These are phyloP conservation scores for Antennarius striatus DNA, from an alignment of 2,113 vertebrate species.

Conservation along the genomic window DNA sequence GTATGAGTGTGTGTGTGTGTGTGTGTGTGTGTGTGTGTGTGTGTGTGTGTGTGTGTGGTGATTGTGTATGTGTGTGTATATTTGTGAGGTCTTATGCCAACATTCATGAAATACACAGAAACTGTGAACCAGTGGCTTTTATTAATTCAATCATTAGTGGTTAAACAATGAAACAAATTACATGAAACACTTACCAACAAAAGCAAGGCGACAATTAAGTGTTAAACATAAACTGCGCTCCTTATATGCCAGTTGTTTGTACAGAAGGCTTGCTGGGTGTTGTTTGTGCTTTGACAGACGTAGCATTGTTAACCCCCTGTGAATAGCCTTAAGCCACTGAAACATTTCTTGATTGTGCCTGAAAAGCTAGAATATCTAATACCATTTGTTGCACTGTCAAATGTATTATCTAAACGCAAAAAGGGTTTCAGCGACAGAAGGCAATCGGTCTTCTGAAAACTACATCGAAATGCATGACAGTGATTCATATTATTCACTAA, in stretches of 20 bases:
- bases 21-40: too few relatives aligned
- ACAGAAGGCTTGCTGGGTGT: conserved; percentile 4
- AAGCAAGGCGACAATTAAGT: conserved; percentile 36
- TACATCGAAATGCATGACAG: conserved; percentile 20
- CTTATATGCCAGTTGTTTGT: conserved; percentile 7
- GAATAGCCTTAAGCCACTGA: conserved; percentile 19
- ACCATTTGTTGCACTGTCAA: neutral
- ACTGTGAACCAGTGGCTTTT: conserved; percentile 67
- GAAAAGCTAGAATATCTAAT: conserved; percentile 7
- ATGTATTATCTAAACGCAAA: neutral
- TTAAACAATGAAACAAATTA: conserved; percentile 61
- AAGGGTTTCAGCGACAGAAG: too few relatives aligned
- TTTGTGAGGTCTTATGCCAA: too few relatives aligned
- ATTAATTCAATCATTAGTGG: conserved; percentile 75
- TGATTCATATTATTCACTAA: conserved; percentile 60
- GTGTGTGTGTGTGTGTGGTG: too few relatives aligned
- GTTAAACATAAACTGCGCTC: conserved; percentile 33
- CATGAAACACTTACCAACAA: conserved; percentile 43
- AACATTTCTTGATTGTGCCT: conserved; percentile 11
- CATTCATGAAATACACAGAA: conserved; percentile 17
- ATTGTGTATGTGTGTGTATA: too few relatives aligned
- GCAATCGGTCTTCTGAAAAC: conserved; percentile 12
- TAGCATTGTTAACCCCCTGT: conserved; percentile 11
- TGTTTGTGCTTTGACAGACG: conserved; percentile 36
- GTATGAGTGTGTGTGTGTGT: too few relatives aligned